These are phyloP conservation scores for Solen grandis DNA, from an alignment of 1,140 invertebrate genomes.

Conservation along the genomic window DNA sequence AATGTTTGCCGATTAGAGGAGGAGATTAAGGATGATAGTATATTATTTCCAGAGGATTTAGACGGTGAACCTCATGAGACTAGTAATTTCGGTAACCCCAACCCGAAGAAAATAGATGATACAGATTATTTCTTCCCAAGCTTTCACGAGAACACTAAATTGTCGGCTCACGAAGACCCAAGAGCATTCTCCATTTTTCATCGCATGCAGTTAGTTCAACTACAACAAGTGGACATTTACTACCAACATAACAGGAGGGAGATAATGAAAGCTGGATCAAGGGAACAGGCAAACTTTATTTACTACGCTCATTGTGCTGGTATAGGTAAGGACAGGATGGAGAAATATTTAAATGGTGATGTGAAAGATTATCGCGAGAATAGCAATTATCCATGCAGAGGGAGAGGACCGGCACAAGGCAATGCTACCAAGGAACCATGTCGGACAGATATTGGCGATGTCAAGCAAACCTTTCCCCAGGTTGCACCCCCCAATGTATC, in stretches of 20 bases:
- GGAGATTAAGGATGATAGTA: conserved; percentile 1
- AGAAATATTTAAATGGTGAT: neutral
- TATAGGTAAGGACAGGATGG: conserved; percentile 6
- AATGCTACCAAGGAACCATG: too few relatives aligned
- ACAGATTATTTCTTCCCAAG: conserved; percentile 32
- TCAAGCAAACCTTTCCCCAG: too few relatives aligned
- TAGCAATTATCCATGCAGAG: too few relatives aligned
- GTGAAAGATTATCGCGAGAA: too few relatives aligned
- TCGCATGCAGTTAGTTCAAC: conserved; percentile 17
- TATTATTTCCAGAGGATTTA: conserved; percentile 13
- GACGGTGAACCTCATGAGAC: neutral
- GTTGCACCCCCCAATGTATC: neutral
- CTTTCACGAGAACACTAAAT: conserved; percentile 27
- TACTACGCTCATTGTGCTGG: conserved; percentile 9
- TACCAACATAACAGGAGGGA: neutral
- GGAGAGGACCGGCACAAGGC: neutral
- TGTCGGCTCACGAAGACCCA: neutral
- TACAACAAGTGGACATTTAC: conserved; percentile 8
- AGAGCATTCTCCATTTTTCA: neutral
- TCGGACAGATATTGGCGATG: too few relatives aligned
- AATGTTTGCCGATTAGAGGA: conserved; percentile 6
- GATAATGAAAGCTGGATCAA: neutral
- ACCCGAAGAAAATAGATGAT: too few relatives aligned
- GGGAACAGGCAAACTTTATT: conserved; percentile 14
- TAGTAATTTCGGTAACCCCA: neutral